phyloP scores from a whole-genome alignment of 2,797 vertebrate genomes.

The Oryzias dopingdopingensis region DNA sequence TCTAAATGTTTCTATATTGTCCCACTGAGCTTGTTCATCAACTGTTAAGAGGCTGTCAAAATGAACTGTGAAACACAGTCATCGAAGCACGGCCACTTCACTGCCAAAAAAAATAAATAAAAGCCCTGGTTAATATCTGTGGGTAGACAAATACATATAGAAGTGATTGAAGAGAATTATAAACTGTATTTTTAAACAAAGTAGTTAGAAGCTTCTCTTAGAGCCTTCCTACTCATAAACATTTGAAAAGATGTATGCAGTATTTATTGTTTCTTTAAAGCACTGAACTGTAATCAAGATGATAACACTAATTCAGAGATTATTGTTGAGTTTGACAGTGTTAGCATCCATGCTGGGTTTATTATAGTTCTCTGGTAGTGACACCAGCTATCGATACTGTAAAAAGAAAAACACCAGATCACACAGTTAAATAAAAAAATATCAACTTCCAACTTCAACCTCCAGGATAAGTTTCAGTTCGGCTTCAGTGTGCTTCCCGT shows the following conservation, averaged over 20 bases:
- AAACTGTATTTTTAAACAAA: not conserved
- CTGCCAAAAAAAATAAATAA: not conserved
- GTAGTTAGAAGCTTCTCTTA: conserved; percentile 1
- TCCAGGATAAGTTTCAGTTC: conserved; percentile 1
- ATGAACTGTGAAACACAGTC: conserved; percentile 17
- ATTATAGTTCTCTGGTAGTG: conserved; percentile 11
- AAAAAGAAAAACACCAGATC: not conserved
- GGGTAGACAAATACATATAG: conserved; percentile 13
- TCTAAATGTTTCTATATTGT: not conserved
- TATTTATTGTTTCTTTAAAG: conserved; percentile 11
- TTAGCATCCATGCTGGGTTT: conserved; percentile 7
- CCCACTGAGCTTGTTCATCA: not conserved
- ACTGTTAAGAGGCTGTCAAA: not conserved
- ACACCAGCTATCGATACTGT: not conserved
- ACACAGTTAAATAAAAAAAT: conserved; percentile 17
- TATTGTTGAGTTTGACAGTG: conserved; percentile 6
- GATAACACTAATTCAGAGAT: conserved; percentile 6
- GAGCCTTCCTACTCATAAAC: conserved; percentile 11
- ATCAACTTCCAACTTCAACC: conserved; percentile 10
- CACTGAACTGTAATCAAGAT: not conserved
- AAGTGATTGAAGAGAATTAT: conserved; percentile 11
- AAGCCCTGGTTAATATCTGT: conserved; percentile 11
- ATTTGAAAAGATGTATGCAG: not conserved
- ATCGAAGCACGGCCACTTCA: conserved; percentile 32
- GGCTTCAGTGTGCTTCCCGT: conserved; percentile 9